Conservation (phyloP, 2,888 invertebrate genomes). For the Dendrolimus houi region DNA sequence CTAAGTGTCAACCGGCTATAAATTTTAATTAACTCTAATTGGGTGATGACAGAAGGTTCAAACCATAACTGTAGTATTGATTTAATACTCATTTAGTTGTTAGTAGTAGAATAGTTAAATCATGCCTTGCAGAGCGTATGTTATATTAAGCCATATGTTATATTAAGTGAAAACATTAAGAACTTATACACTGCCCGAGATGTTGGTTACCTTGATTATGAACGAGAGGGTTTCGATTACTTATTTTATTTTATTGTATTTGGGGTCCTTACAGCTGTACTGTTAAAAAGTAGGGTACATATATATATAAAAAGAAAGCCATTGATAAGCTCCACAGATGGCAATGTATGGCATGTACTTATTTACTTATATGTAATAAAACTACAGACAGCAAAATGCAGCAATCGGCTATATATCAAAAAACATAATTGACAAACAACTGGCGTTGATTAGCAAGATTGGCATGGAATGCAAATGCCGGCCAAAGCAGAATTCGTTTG, state of each 20-base stretch:
- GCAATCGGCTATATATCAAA: slow-evolving; percentile 46
- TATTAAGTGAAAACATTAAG: too few species aligned
- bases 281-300: too few species aligned
- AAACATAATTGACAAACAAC: slow-evolving; percentile 59
- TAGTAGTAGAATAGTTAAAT: background rate
- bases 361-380: background rate
- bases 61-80: slow-evolving; percentile 13
- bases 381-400: slow-evolving; percentile 33
- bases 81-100: slow-evolving; percentile 10
- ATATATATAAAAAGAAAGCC: too few species aligned
- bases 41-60: slow-evolving; percentile 27
- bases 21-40: slow-evolving; percentile 55
- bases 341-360: too few species aligned
- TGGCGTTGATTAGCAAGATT: slow-evolving; percentile 43
- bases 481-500: slow-evolving; percentile 12
- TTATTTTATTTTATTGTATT: too few species aligned
- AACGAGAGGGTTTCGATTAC: too few species aligned
- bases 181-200: too few species aligned
- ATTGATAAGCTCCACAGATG: too few species aligned
- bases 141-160: slow-evolving; percentile 1
- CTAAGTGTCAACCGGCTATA: slow-evolving; percentile 28
- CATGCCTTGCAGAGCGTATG: slow-evolving; percentile 4
- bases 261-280: too few species aligned
- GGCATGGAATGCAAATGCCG: slow-evolving; percentile 23
- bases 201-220: too few species aligned